A percentile compares a stretch with the other conserved stretches of the same genome.
These are phyloP conservation scores for Caloenas nicobarica DNA, from an alignment of 2,113 vertebrate genomes.

Conservation along the genomic window DNA sequence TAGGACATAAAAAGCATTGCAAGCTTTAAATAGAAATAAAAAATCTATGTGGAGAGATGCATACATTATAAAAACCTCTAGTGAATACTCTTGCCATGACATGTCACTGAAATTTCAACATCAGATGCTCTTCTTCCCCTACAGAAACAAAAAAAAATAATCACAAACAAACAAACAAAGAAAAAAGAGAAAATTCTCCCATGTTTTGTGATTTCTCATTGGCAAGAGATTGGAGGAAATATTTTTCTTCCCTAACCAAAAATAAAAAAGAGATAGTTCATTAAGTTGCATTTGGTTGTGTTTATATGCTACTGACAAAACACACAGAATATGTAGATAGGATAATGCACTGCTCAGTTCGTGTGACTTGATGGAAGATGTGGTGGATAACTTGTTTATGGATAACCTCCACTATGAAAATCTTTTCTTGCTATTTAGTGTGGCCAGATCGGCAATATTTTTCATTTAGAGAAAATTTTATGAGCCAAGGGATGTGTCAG, in stretches of 20 bases:
- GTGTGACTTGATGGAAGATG: constrained; percentile 21
- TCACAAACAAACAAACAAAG: too few relatives aligned
- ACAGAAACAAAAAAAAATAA: accelerated
- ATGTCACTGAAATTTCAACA: neutral
- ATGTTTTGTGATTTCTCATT: neutral
- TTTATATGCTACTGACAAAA: constrained; percentile 18
- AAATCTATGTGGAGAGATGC: neutral
- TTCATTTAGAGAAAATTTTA: constrained; percentile 15
- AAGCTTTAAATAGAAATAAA: neutral
- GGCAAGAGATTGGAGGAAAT: neutral
- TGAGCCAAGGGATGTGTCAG: constrained; percentile 4
- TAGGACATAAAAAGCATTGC: neutral
- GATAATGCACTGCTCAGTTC: neutral
- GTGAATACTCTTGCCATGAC: neutral
- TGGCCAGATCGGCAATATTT: neutral
- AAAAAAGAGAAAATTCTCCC: neutral
- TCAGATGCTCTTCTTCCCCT: neutral
- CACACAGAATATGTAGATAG: neutral
- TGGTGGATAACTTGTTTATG: constrained; percentile 8
- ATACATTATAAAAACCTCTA: neutral
- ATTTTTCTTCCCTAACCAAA: neutral
- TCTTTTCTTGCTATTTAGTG: constrained; percentile 4
- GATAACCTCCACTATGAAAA: neutral
- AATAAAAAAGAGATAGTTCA: neutral
- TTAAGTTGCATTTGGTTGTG: neutral